Evolutionary conservation across 1,140 invertebrate genomes (phyloP), one percentile per base, ranked within the genome.

Genomic region (Drosophila leontia): DNA sequence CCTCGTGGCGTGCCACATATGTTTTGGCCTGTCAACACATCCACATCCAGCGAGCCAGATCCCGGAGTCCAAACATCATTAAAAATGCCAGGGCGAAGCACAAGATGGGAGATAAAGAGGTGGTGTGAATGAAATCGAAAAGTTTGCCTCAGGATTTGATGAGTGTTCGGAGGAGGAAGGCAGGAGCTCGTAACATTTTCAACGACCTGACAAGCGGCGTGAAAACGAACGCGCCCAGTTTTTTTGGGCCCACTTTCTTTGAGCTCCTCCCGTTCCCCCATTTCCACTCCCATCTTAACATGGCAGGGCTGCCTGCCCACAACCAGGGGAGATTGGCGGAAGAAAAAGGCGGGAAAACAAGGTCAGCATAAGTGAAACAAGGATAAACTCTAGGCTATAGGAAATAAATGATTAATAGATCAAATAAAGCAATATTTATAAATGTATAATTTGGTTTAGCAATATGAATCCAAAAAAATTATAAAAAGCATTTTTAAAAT

Each of bases 1-100:
- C 98, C 93, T 99, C 97, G 91, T 98, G 97, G 61, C 95, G 95
- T 85, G 96, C 96, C 17, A 99, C 96, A 91, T 98, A 99, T 47
- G 94, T 94, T 93, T 98, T 98, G 0, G 98, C 97, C 94, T 94
- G 82, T 90, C 85, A 82, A 91, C 78, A 79, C 58, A 79, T 53
- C 23, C 56, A 61, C 53, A 39, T 39, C 53, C 53, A 56, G 19
- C 13, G 13, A 23, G 17, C 39, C 58, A 58, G 59, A 78, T 53
- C 41, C 50, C 35, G 26, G 56, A 70, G 75, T 78, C 65, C 75
- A 78, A 78, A 78, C 84, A 84, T 71, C 80, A 87, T 83, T 88
- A 80, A 78, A 87, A 87, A 77, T 71, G 63, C 80, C 75, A 83
- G 39, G 48, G 47, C 48, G 58, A 34, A 75, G 53, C 45, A 51